Conservation (phyloP, 1,140 invertebrate genomes). For the Anastatus disparis region DNA sequence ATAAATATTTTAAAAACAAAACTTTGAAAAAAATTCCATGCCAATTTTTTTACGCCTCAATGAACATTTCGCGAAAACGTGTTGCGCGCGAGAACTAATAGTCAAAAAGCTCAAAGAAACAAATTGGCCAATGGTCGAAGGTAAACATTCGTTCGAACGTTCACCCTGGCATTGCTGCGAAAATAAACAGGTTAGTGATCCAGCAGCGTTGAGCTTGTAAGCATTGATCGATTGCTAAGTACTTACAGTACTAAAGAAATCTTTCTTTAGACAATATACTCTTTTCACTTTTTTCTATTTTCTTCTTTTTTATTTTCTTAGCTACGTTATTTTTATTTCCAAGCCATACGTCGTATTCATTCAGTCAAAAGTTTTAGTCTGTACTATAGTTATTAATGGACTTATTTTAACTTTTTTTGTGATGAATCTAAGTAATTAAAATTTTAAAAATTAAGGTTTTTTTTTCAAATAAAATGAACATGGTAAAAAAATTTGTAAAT, state of each 20-base stretch:
- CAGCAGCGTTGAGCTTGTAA: conserved; percentile 37
- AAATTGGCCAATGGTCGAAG: conserved; percentile 42
- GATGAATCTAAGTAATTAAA: too few species aligned
- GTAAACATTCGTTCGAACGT: conserved; percentile 58
- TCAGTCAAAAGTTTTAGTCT: not conserved
- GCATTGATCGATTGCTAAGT: not conserved
- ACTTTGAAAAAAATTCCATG: too few species aligned
- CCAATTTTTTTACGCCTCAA: too few species aligned
- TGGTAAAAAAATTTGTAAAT: too few species aligned
- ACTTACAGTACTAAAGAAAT: not conserved
- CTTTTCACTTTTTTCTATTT: not conserved
- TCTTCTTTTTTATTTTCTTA: not conserved
- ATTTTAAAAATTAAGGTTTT: too few species aligned
- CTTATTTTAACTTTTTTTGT: too few species aligned
- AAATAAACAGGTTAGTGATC: conserved; percentile 60
- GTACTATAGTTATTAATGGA: too few species aligned
- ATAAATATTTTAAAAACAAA: too few species aligned
- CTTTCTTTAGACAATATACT: too few species aligned
- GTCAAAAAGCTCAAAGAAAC: conserved; percentile 11
- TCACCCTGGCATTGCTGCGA: conserved; percentile 61
- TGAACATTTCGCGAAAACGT: too few species aligned
- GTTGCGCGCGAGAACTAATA: not conserved
- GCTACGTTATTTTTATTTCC: not conserved
- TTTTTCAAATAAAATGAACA: too few species aligned
- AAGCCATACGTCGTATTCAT: not conserved